phyloP scores from a whole-genome alignment of 2,888 invertebrate species.

The Apamea epomidion region DNA sequence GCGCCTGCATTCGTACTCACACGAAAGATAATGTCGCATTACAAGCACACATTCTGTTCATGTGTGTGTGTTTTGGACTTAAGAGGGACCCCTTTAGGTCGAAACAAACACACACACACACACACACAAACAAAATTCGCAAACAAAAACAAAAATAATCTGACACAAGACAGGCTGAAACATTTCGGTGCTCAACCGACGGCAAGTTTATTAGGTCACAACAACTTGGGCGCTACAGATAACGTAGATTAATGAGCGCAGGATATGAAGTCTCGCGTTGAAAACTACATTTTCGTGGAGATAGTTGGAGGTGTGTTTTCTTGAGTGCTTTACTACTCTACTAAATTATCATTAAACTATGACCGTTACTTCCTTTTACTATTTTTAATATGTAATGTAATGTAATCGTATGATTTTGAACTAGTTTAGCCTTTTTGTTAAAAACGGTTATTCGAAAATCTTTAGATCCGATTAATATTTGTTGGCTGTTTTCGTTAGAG shows the following conservation, averaged over 20 bases:
- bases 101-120: conserved; percentile 16
- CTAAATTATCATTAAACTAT: conserved; percentile 7
- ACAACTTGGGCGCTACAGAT: conserved; percentile 63
- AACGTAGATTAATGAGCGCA: conserved; percentile 64
- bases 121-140: conserved; percentile 18
- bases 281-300: conserved; percentile 61
- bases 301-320: conserved; percentile 38
- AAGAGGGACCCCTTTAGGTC: not conserved
- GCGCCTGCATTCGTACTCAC: not conserved
- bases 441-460: not conserved
- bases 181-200: conserved; percentile 40
- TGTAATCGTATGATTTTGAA: not conserved
- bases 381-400: not conserved
- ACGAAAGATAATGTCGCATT: conserved; percentile 6
- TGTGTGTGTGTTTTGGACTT: not conserved
- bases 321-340: conserved; percentile 21
- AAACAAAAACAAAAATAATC: conserved; percentile 59
- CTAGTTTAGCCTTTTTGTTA: no score
- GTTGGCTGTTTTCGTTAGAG: no score
- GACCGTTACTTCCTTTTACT: not conserved
- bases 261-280: conserved; percentile 63
- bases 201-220: conserved; percentile 59
- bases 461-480: not conserved
- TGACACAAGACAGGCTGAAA: conserved; percentile 61
- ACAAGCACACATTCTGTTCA: not conserved